Base-by-base conservation (phyloP, 2,113 vertebrate species). In the Cariama cristata region DNA sequence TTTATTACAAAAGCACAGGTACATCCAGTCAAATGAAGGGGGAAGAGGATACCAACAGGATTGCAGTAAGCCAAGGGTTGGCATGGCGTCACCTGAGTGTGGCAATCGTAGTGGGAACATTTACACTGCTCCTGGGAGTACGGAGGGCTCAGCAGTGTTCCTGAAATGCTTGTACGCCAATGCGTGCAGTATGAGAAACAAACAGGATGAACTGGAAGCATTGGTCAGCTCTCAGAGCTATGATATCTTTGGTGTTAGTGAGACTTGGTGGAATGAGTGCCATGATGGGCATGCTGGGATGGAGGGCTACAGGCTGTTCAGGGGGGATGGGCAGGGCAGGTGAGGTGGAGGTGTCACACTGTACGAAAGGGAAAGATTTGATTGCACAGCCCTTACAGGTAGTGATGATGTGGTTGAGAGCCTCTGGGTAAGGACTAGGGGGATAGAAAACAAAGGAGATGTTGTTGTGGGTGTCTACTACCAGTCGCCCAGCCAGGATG, bases 401-500 rank as follows among this genome's bases (percentile, higher is more conserved):
- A 63, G 8, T 0, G 21, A 40, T 33, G 4, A 35, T 58, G 18
- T 15, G 11, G 7, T 72, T 80, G 14, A 28, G 6, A 85, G 21
- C 11, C 13, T 28, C 17, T 68, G 21, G 7, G 15, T 40, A 12
- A 84, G 27, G 23, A 59, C 53, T 44, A 58, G 23, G 9, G 9
- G 2, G 8, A 11, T n/a, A 17, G 38, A 76, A 55, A 58, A 28
- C 6, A 76, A 63, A 71, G 6, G 7, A 75, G 12, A n/a, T n/a
- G 2, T n/a, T 28, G 26, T 5, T 8, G 7, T 53, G 23, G 20
- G 30, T 72, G 9, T 38, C 17, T 40, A 26, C 20, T 55, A 45
- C 10, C 2, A 0, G 20, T 56, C 2, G 1, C 3, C 14, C 40
- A 45, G 20, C 6, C 10, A 60, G 16, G 24, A 68, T 45, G 21